Evolutionary conservation across 2,797 vertebrate species (phyloP).

Genomic region (Hydrocynus forskahlii): DNA sequence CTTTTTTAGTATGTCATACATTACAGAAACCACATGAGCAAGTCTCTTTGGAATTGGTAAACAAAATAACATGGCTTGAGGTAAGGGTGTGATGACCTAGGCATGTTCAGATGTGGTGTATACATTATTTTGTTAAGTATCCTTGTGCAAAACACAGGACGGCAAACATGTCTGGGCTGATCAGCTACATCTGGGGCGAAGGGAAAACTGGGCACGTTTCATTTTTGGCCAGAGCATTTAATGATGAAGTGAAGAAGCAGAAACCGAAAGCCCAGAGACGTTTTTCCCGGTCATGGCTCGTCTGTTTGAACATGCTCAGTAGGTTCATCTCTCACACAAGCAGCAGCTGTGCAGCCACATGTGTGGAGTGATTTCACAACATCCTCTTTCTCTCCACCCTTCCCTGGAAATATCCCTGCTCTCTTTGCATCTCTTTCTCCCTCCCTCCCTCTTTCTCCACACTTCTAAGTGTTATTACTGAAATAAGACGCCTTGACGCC

Average conservation of each 20-base stretch:
- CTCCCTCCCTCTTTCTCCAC: slow-evolving; percentile 38
- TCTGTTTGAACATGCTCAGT: slow-evolving; percentile 47
- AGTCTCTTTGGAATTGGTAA: no score
- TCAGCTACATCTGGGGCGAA: neutral
- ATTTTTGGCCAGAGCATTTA: neutral
- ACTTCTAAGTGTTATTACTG: slow-evolving; percentile 53
- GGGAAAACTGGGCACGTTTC: neutral
- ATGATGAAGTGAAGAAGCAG: neutral
- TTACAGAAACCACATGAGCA: no score
- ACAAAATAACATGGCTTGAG: no score
- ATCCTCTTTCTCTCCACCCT: slow-evolving; percentile 69
- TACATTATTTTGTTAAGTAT: no score
- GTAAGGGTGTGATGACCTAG: no score
- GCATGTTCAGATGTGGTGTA: no score
- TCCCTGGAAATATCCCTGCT: slow-evolving; percentile 70
- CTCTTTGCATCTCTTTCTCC: slow-evolving; percentile 27
- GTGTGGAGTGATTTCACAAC: slow-evolving; percentile 78
- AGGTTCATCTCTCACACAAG: slow-evolving; percentile 8
- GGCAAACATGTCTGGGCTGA: neutral
- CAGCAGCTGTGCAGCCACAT: slow-evolving; percentile 78
- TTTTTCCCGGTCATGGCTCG: slow-evolving; percentile 11
- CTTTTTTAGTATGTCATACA: no score
- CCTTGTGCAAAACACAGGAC: neutral
- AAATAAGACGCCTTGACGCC: slow-evolving; percentile 52
- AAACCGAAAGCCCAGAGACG: neutral